These are phyloP conservation scores for Mythimna ferrago DNA, from an alignment of 2,888 invertebrate species.

Conservation along the genomic window DNA sequence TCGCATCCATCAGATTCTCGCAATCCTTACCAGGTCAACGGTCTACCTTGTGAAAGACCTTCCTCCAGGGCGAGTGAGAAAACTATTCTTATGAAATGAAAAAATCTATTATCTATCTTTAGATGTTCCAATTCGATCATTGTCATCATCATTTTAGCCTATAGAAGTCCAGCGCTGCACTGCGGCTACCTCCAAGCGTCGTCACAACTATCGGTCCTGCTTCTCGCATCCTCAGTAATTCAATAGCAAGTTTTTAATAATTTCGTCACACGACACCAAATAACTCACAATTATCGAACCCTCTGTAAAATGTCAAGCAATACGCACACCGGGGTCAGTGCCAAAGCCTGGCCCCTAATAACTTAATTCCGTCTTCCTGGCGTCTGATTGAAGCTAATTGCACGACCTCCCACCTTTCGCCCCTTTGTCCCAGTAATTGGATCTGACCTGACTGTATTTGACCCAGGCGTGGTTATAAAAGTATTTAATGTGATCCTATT, in stretches of 20 bases:
- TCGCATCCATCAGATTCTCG: too few species aligned
- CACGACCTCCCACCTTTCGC: slow-evolving; percentile 76
- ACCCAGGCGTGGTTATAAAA: slow-evolving; percentile 65
- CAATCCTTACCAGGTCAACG: too few species aligned
- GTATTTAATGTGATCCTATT: slow-evolving; percentile 55
- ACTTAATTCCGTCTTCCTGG: slow-evolving; percentile 81
- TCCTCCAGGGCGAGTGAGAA: too few species aligned
- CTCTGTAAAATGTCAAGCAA: slow-evolving; percentile 17
- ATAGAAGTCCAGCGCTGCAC: not conserved
- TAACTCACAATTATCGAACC: not conserved
- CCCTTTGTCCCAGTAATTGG: slow-evolving; percentile 75
- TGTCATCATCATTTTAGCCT: not conserved
- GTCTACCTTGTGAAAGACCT: too few species aligned
- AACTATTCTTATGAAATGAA: too few species aligned
- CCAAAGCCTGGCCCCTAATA: slow-evolving; percentile 69
- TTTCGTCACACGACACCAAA: not conserved
- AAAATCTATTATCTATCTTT: not conserved
- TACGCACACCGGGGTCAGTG: slow-evolving; percentile 61
- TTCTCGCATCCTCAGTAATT: not conserved
- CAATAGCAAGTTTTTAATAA: not conserved
- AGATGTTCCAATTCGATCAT: not conserved
- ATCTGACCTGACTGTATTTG: slow-evolving; percentile 74
- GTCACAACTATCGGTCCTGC: not conserved
- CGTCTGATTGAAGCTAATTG: slow-evolving; percentile 84
- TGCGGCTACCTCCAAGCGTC: not conserved